phyloP scores from a whole-genome alignment of 1,140 invertebrate species.

The Cotesia chilonis region DNA sequence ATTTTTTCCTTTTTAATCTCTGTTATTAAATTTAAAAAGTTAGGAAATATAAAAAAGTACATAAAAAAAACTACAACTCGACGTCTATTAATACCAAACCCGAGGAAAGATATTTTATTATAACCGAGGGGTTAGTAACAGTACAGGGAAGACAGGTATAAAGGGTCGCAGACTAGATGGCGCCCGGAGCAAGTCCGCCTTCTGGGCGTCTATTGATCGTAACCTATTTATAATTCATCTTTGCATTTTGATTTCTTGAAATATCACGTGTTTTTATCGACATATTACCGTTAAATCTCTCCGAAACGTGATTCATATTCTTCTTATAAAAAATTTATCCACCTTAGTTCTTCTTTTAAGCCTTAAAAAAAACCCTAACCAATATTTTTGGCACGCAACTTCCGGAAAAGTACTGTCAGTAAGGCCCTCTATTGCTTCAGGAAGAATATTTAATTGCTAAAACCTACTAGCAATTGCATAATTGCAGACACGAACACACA shows the following conservation, averaged over 20 bases:
- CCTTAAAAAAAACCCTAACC: no score
- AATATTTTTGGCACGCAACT: no score
- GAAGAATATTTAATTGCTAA: not conserved
- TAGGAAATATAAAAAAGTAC: no score
- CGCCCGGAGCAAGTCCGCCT: constrained; percentile 48
- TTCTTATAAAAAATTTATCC: not conserved
- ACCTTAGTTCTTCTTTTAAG: no score
- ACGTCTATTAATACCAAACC: not conserved
- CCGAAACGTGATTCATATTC: not conserved
- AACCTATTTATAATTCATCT: constrained; percentile 62
- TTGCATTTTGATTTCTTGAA: constrained; percentile 57
- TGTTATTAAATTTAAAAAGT: no score
- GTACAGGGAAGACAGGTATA: constrained; percentile 42
- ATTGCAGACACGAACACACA: not conserved
- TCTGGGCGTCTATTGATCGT: constrained; percentile 60
- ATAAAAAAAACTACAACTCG: constrained; percentile 15
- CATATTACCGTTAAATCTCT: not conserved
- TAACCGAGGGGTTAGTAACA: constrained; percentile 38
- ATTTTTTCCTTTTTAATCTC: no score
- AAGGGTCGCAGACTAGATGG: constrained; percentile 57
- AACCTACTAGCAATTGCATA: not conserved
- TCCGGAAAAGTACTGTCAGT: no score
- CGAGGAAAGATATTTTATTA: constrained; percentile 23
- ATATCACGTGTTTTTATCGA: constrained; percentile 44
- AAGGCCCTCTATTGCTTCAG: no score